A percentile compares a stretch with the other conserved stretches of the same genome.
phyloP scores from a whole-genome alignment of 2,113 vertebrate genomes.

The Nibea coibor region DNA sequence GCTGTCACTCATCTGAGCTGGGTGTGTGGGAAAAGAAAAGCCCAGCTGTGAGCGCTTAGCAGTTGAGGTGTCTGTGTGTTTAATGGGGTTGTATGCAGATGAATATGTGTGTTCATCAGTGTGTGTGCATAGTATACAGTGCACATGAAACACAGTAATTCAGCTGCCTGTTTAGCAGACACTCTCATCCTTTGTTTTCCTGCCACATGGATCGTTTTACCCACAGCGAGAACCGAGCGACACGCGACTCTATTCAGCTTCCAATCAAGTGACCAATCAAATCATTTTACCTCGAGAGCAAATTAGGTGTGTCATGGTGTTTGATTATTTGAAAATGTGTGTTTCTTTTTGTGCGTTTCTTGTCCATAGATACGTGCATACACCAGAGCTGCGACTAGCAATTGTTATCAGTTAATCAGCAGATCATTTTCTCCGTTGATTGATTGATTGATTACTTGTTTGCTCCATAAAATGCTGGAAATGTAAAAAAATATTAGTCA shows the following conservation, averaged over 20 bases:
- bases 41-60: constrained; percentile 70
- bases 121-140: neutral
- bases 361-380: neutral
- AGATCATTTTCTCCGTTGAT: too few species aligned
- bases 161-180: constrained; percentile 38
- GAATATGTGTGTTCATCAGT: neutral
- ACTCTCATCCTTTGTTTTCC: constrained; percentile 44
- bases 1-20: constrained; percentile 60
- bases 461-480: too few species aligned
- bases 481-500: too few species aligned
- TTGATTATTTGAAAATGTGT: constrained; percentile 8
- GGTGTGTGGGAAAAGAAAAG: constrained; percentile 53
- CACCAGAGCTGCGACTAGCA: too few species aligned
- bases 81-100: constrained; percentile 32
- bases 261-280: constrained; percentile 34
- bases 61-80: constrained; percentile 47
- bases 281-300: constrained; percentile 17
- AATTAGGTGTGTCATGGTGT: neutral
- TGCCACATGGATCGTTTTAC: constrained; percentile 41
- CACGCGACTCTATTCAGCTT: constrained; percentile 36
- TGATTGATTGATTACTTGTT: too few species aligned
- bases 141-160: constrained; percentile 14
- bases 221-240: constrained; percentile 3
- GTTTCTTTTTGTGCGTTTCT: neutral
- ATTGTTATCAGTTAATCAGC: too few species aligned